Evolutionary conservation across 2,113 vertebrate genomes (phyloP).

Genomic region (Percina caprodes): DNA sequence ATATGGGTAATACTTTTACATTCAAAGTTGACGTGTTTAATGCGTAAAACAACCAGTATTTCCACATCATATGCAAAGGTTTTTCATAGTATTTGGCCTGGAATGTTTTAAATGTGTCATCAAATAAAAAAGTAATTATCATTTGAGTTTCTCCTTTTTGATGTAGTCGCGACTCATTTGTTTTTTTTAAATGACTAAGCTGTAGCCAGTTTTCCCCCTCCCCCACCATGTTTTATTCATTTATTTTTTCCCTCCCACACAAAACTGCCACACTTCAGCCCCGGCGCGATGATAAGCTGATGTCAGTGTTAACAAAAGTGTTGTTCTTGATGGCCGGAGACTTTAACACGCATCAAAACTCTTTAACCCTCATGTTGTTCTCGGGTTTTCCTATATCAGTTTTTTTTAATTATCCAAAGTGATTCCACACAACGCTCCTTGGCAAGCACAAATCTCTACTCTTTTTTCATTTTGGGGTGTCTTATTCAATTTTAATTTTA

Average conservation of each 20-base stretch:
- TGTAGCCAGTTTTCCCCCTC: background rate
- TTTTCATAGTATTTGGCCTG: background rate
- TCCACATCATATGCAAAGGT: background rate
- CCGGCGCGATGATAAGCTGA: background rate
- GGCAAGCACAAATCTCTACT: too few species aligned
- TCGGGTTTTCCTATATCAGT: too few species aligned
- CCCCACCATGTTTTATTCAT: background rate
- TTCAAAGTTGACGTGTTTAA: background rate
- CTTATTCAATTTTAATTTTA: too few species aligned
- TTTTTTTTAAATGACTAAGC: constrained; percentile 5
- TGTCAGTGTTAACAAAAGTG: background rate
- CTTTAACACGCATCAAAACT: background rate
- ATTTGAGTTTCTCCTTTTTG: background rate
- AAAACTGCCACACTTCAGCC: constrained; percentile 3
- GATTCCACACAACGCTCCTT: too few species aligned
- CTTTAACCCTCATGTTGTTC: too few species aligned
- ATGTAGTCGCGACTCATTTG: background rate
- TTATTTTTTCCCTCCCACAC: constrained; percentile 7
- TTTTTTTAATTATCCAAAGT: too few species aligned
- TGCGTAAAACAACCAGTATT: background rate
- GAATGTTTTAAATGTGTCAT: background rate
- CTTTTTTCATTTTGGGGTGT: too few species aligned
- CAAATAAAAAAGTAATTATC: background rate
- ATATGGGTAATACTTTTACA: background rate
- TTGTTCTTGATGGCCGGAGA: background rate